phyloP scores from a whole-genome alignment of 2,888 invertebrate species.

The Calephelis perditalis region DNA sequence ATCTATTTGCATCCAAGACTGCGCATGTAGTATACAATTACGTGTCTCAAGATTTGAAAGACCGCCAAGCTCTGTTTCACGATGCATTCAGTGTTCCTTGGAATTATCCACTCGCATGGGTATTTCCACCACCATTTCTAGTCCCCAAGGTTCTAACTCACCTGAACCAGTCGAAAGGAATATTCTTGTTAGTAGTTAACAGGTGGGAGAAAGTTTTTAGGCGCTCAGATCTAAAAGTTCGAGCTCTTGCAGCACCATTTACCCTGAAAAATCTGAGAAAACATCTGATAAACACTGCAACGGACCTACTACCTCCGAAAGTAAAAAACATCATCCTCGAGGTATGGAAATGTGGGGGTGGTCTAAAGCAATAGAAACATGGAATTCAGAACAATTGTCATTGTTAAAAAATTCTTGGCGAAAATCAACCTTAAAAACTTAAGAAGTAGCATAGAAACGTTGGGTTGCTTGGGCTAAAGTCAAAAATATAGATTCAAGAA shows the following conservation, averaged over 20 bases:
- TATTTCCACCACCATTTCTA: conserved; percentile 24
- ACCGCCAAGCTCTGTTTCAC: conserved; percentile 15
- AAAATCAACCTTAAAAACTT: conserved; percentile 19
- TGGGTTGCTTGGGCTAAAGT: conserved; percentile 18
- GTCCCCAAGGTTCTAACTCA: conserved; percentile 21
- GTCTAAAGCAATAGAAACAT: conserved; percentile 14
- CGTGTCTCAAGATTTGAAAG: conserved; percentile 4
- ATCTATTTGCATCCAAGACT: conserved; percentile 14
- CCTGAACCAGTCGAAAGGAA: conserved; percentile 18
- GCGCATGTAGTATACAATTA: conserved; percentile 18
- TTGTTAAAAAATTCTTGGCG: conserved; percentile 19
- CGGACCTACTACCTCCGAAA: conserved; percentile 21
- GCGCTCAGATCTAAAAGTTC: conserved; percentile 20
- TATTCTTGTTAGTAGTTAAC: conserved; percentile 10
- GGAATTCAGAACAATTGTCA: conserved; percentile 10
- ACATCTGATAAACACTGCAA: conserved; percentile 25
- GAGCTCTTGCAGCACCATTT: conserved; percentile 24
- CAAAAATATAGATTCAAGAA: conserved; percentile 6
- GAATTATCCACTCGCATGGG: conserved; percentile 24
- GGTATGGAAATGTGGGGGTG: conserved; percentile 32
- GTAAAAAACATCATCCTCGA: conserved; percentile 26
- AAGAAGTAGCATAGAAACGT: conserved; percentile 19
- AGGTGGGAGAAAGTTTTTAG: conserved; percentile 15
- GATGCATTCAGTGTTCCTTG: conserved; percentile 20
- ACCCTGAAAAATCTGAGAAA: conserved; percentile 22